These are phyloP conservation scores for Elanoides forficatus DNA, from an alignment of 2,113 vertebrate species.

Conservation along the genomic window DNA sequence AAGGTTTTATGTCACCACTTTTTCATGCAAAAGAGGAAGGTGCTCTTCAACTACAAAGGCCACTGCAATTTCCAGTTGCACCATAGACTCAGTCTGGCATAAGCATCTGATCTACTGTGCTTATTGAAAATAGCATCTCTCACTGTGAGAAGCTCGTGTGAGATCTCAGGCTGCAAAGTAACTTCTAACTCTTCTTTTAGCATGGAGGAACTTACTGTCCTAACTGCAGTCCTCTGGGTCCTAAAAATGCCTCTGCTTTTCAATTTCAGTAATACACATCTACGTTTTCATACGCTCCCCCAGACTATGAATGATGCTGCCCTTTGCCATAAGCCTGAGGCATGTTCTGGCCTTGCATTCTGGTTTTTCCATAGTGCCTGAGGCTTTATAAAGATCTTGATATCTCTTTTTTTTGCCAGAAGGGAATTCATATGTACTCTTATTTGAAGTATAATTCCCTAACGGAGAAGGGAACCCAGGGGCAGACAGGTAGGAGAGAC, in stretches of 20 bases:
- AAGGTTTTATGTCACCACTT: neutral
- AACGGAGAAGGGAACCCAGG: neutral
- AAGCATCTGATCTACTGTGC: neutral
- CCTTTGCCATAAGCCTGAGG: conserved; percentile 22
- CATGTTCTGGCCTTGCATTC: neutral
- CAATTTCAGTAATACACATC: neutral
- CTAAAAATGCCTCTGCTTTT: neutral
- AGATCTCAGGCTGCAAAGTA: neutral
- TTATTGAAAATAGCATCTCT: neutral
- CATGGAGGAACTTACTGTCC: neutral
- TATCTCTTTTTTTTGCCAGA: neutral
- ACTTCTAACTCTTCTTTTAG: neutral
- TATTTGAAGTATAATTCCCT: neutral
- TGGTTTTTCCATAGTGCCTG: neutral
- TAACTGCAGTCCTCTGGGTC: neutral
- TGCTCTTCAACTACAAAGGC: neutral
- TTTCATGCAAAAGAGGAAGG: neutral
- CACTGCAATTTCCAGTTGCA: neutral
- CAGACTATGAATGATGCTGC: neutral
- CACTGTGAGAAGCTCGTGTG: neutral
- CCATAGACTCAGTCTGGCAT: neutral
- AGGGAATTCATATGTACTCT: neutral
- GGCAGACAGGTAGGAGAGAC: neutral
- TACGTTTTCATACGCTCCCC: neutral
- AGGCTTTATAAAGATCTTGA: neutral